Evolutionary conservation across 2,888 invertebrate species (phyloP), one percentile per base, ranked within the genome.

Genomic region (Chloroclysta siterata): DNA sequence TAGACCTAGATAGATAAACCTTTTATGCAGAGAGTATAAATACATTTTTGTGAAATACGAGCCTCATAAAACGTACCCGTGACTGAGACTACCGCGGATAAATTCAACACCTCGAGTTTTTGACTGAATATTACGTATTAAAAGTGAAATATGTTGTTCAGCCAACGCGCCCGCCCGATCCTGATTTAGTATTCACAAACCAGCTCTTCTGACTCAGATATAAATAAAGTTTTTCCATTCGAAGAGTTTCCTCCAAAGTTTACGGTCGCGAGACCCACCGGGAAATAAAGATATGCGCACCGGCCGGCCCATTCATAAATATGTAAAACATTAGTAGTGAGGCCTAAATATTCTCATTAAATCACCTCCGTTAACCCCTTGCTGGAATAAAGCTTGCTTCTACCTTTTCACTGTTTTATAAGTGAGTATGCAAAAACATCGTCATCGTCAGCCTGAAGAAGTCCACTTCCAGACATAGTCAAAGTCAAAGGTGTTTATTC

Each of bases 221-320:
- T 87, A 88, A 88, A 88, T 88, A 89, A 90, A 89, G 87, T 89
- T 90, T 89, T 89, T 88, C 87, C 86, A 86, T 88, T 84, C 82
- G 80, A 80, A 81, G 81, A 84, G 84, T 85, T 88, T 61, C 72
- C 75, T 68, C 72, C 73, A 79, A 88, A 89, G 84, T 86, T 88
- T 88, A 85, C 84, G 85, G 85, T 81, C 79, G 76, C 74, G 60
- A 72, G 72, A 74, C 80, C 82, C 71, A 80, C 74, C 75, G 85
- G 87, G 86, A 86, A 84, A 89, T 89, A 84, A 84, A 85, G 81
- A 88, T 85, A 85, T 86, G 83, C 82, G 80, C 81, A 69, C 74
- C 72, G 71, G 73, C 53, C 66, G 66, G 58, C 41, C 72, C 72
- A 81, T 78, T 79, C 75, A 78, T 83, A 82, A 84, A 82, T 81